Base-by-base conservation (phyloP, 1,140 invertebrate genomes). In the Halyomorpha halys region DNA sequence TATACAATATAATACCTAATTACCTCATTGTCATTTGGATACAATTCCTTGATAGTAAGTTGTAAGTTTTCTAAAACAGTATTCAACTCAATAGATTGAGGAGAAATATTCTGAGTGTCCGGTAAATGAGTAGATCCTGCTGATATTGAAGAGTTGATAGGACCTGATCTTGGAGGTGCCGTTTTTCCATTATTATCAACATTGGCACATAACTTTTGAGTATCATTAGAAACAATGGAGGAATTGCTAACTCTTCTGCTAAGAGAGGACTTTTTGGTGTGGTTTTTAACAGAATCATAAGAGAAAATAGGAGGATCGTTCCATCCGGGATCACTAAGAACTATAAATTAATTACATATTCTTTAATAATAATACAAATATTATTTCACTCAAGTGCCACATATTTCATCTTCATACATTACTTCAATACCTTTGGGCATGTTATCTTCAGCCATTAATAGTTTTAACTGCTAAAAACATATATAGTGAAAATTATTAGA, bases 171-270 rank as follows among this genome's bases (percentile, higher is more conserved):
- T 11, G 61, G 61, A 51, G 25, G 53, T 25, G 49, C 23, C 27
- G 23, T 14, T 9, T 21, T 62, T 45, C 70, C 19, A 65, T 66
- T 14, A 67, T 18, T 21, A 65, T 44, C 5, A 73, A 72, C 47
- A 49, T 49, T 19, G 16, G n/a, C 19, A 21, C 3, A 21, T 19
- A 8, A 21, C 11, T 49, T 49, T 18, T 18, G 19, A 49, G n/a
- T 6, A 13, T 49, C 47, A 18, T 49, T 19, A n/a, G 69, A 61
- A 1, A 51, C 14, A 15, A 60, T 47, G 25, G 61, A 60, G 18
- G 78, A 77, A 69, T 78, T 78, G 21, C 76, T 75, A 5, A 79
- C 74, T 59, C 78, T 69, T 65, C 78, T 79, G 60, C 77, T 79
- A 19, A 78, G 66, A 6, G 74, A 23, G 5, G 66, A n/a, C 19